Evolutionary conservation across 2,113 vertebrate genomes (phyloP).

Genomic region (Electrona antarctica): DNA sequence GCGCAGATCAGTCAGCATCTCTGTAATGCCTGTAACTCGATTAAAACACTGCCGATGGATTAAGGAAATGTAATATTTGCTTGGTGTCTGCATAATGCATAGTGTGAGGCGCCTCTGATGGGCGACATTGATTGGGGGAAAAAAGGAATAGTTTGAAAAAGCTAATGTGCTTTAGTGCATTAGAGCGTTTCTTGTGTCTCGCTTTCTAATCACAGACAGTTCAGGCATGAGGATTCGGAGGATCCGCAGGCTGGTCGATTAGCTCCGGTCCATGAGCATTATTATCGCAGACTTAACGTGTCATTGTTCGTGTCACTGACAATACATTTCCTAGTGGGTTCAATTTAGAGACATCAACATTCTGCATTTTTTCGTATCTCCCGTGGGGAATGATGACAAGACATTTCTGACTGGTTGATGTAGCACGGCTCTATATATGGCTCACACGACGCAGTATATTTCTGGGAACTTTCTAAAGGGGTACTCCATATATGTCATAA

Average conservation of each 20-base stretch:
- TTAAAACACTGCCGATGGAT: slow-evolving; percentile 53
- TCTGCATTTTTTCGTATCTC: too few species aligned
- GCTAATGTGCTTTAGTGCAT: slow-evolving; percentile 35
- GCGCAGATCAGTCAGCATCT: slow-evolving; percentile 47
- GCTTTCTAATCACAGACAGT: slow-evolving; percentile 40
- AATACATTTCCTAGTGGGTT: too few species aligned
- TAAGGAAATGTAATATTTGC: slow-evolving; percentile 54
- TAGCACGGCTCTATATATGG: slow-evolving; percentile 23
- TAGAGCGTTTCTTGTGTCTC: slow-evolving; percentile 38
- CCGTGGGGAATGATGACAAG: slow-evolving; percentile 1
- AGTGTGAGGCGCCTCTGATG: slow-evolving; percentile 33
- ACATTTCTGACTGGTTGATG: slow-evolving; percentile 37
- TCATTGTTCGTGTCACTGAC: too few species aligned
- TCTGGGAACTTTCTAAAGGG: slow-evolving; percentile 21
- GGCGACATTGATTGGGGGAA: slow-evolving; percentile 48
- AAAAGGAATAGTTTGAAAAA: slow-evolving; percentile 37
- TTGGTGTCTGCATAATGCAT: slow-evolving; percentile 26
- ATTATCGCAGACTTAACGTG: too few species aligned
- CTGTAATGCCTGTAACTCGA: slow-evolving; percentile 46
- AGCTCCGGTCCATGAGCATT: slow-evolving; percentile 37
- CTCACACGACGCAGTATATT: slow-evolving; percentile 31
- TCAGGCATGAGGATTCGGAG: slow-evolving; percentile 51
- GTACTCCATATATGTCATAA: neutral
- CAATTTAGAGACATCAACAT: too few species aligned
- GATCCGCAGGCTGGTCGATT: slow-evolving; percentile 56